Percentiles rank a stretch among this genome's conserved stretches.
Conservation (phyloP, 2,797 vertebrate genomes). For the Craterocephalus amniculus region DNA sequence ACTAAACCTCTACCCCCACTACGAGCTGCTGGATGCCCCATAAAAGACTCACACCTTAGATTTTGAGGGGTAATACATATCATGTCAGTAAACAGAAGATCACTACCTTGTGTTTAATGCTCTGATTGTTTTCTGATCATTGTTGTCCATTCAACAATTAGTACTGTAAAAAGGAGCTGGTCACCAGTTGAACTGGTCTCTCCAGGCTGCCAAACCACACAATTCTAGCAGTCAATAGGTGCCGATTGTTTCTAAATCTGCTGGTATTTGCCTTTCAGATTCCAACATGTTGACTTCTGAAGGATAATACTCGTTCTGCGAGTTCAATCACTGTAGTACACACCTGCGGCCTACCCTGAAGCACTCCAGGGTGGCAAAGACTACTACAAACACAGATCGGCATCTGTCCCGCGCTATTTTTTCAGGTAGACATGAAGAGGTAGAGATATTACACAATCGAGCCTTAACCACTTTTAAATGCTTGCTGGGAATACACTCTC, state of each 20-base stretch:
- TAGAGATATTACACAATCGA: slow-evolving; percentile 59
- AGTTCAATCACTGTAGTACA: slow-evolving; percentile 69
- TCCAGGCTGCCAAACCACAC: slow-evolving; percentile 36
- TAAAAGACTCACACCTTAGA: not conserved
- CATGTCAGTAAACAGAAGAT: not conserved
- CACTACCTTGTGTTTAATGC: not conserved
- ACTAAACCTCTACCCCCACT: slow-evolving; percentile 6
- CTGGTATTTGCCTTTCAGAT: slow-evolving; percentile 36
- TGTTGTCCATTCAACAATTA: not conserved
- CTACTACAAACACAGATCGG: slow-evolving; percentile 22
- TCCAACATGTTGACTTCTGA: slow-evolving; percentile 55
- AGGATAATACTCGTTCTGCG: slow-evolving; percentile 73
- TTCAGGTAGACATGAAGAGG: slow-evolving; percentile 49
- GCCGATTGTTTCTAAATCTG: slow-evolving; percentile 35
- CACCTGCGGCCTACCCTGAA: slow-evolving; percentile 40
- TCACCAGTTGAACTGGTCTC: slow-evolving; percentile 55
- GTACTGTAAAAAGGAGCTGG: slow-evolving; percentile 12
- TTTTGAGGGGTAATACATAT: slow-evolving; percentile 15
- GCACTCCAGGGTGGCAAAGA: slow-evolving; percentile 16
- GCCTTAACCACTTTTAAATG: slow-evolving; percentile 36
- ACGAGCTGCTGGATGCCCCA: slow-evolving; percentile 4
- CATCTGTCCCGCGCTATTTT: slow-evolving; percentile 53
- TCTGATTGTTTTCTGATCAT: not conserved
- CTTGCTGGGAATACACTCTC: slow-evolving; percentile 32
- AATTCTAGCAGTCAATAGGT: slow-evolving; percentile 11